These are phyloP conservation scores for Elmis aenea DNA, from an alignment of 2,888 invertebrate species.

Conservation along the genomic window DNA sequence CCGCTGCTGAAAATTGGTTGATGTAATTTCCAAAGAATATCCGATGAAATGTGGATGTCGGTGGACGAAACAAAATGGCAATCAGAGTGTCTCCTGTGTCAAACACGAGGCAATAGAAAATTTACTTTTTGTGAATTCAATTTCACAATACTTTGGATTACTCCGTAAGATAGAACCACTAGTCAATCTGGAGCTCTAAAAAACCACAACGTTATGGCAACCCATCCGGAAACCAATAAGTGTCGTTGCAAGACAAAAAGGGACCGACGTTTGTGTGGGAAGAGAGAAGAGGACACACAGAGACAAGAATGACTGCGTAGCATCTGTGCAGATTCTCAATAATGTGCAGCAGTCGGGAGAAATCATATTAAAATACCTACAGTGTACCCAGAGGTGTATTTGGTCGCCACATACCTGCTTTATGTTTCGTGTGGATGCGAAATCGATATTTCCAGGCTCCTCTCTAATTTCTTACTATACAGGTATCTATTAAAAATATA, in stretches of 20 bases:
- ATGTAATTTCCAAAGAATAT: no score
- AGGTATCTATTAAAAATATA: no score
- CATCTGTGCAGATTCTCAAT: conserved; percentile 47
- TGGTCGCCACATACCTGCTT: conserved; percentile 41
- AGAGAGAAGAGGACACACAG: conserved; percentile 18
- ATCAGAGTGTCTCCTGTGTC: background rate
- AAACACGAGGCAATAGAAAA: background rate
- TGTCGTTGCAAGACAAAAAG: conserved; percentile 25
- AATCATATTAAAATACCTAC: conserved; percentile 46
- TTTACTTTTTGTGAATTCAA: background rate
- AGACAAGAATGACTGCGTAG: conserved; percentile 40
- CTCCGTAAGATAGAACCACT: background rate
- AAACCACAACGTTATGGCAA: conserved; percentile 36
- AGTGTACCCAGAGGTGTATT: conserved; percentile 44
- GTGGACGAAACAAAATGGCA: background rate
- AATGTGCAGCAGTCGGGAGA: conserved; percentile 44
- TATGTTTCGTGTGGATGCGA: conserved; percentile 35
- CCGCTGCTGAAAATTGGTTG: no score
- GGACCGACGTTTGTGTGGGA: conserved; percentile 22
- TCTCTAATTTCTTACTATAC: background rate
- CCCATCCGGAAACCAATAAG: conserved; percentile 40
- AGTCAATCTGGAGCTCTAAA: conserved; percentile 32
- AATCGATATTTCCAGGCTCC: conserved; percentile 30
- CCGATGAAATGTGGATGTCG: no score
- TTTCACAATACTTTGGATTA: background rate